Evolutionary conservation across 2,888 invertebrate genomes (phyloP).

Genomic region (Parthenolecanium corni): DNA sequence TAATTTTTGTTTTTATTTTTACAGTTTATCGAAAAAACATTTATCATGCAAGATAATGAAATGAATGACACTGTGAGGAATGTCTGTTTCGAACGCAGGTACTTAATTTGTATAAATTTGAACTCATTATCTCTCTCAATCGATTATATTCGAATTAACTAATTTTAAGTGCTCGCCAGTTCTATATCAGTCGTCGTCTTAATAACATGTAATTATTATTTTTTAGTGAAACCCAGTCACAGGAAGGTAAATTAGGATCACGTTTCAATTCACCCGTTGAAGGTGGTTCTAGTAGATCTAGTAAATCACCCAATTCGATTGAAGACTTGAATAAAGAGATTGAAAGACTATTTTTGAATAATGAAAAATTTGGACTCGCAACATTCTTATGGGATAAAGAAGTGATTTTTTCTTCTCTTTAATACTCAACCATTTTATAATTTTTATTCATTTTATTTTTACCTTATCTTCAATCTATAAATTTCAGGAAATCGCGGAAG

Average conservation of each 20-base stretch:
- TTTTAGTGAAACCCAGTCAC: conserved; percentile 5
- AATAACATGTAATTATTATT: neutral
- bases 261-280: conserved; percentile 22
- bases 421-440: no score
- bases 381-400: conserved; percentile 18
- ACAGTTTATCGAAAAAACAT: no score
- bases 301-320: conserved; percentile 20
- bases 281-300: conserved; percentile 10
- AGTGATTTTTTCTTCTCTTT: neutral
- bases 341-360: conserved; percentile 24
- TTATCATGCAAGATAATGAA: neutral
- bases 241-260: neutral
- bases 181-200: neutral
- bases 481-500: conserved; percentile 18
- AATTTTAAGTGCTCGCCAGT: no score
- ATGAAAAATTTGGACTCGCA: conserved; percentile 18
- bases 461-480: neutral
- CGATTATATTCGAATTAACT: neutral
- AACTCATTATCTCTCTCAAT: neutral
- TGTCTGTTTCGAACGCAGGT: conserved; percentile 11
- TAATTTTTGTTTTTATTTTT: no score
- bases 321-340: conserved; percentile 26
- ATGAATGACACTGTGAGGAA: conserved; percentile 15
- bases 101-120: neutral
- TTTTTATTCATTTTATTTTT: neutral